Base-by-base conservation (phyloP, 1,140 invertebrate species). In the Eurytemora carolleeae region DNA sequence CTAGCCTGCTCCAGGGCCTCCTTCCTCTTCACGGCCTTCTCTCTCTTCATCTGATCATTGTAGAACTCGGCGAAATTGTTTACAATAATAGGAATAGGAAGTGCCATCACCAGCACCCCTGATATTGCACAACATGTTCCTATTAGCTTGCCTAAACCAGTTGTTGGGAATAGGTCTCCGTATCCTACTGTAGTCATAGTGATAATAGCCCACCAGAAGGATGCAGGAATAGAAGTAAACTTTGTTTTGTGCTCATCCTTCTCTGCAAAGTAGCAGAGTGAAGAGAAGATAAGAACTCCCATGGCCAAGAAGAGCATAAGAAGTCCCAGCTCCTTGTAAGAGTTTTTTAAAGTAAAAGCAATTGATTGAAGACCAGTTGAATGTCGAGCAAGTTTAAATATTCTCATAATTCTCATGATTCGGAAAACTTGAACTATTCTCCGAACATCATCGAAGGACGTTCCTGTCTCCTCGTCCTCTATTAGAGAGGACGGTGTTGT, bases 311-410 rank as follows among this genome's bases (percentile, higher is more conserved):
- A 81, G 70, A 80, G 76, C 66, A 77, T 73, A 2, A 80, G 68
- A 61, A 80, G 70, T 12, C 76, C 77, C 55, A 80, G 68, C 65
- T 80, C 78, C 60, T 78, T 77, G 66, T 81, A 78, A 64, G 76
- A 77, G 65, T 77, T 74, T 44, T 75, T 71, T 52, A 80, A 68
- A 2, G 78, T 80, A 67, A 79, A 78, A n/a, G 79, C 79, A 61
- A 80, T 70, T 24, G 76, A 77, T 66, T 80, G 78, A 18, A 80
- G 70, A 15, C 78, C 78, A 3, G 77, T 80, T 2, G 76, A 78
- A 67, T 80, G 79, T 23, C 78, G 70, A 2, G 79, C 79, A 24
- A 80, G 69, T 68, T 80, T 80, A 56, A 80, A 71, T 61, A 80
- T 80, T 59, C 79, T 68, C 53, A 80, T 69, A 55, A 80, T 78